Evolutionary conservation across 2,113 vertebrate species (phyloP), one percentile per base, ranked within the genome.

Genomic region (Serilophus lunatus): DNA sequence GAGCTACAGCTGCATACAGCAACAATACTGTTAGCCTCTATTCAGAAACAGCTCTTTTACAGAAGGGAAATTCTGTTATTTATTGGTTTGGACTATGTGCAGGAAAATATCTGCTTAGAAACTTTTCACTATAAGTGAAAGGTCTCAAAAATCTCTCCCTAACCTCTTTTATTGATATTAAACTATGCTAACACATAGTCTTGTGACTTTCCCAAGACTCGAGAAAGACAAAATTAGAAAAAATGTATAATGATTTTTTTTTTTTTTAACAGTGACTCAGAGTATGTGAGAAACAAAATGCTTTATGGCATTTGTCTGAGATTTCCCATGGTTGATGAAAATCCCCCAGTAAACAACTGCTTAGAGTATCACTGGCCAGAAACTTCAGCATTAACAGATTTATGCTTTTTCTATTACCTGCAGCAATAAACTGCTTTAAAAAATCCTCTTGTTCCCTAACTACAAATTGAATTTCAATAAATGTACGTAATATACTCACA

Each of bases 381-480:
- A 93, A 65, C 33, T 90, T 94, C 66, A 86, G 17, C 51, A 90
- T 86, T 89, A 63, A 29, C 29, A 93, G 87, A 93, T 95, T 95
- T 95, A 90, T 91, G 66, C 26, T 63, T 90, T 90, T 94, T 89
- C 88, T 94, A 91, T 91, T 95, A 96, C 87, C 75, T 94, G 60
- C 50, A 90, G 79, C 59, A 91, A 86, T 95, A 94, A 95, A 88
- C 33, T 74, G 54, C 54, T 64, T 85, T 36, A 25, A 91, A 92
- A 90, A 77, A 24, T 82, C 33, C 28, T 87, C 87, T 88, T 66
- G 35, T 81, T 95, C 78, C 79, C 79, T 88, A 92, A 91, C 87
- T 90, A 94, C 63, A 95, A 95, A 96, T 95, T 87, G 94, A 85
- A 95, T 95, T 95, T 95, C 93, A 90, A 95, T 95, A 95, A 93